Evolutionary conservation across 1,140 invertebrate genomes (phyloP), one percentile per base, ranked within the genome.

Genomic region (Venturia canescens): DNA sequence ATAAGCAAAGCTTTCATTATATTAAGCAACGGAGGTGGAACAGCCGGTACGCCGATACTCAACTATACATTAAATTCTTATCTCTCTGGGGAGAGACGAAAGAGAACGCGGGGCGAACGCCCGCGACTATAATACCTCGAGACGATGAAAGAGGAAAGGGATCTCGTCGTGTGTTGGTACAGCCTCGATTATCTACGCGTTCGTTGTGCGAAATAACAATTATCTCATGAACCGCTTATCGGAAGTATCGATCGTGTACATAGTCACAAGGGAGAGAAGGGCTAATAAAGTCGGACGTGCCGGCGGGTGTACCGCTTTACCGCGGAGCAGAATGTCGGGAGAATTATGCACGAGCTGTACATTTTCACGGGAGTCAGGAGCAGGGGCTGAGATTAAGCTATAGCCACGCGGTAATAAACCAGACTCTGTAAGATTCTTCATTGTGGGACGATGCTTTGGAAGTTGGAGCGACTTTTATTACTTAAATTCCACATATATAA

Each of bases 181-280:
- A 74, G 48, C 18, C 15, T 29, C 75, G 75, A 77, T 77, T 66
- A 77, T 77, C 75, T 57, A 63, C 75, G 75, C 31, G 57, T 66
- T 77, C 75, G 75, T 66, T 77, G 75, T 44, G 75, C 75, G 75
- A 77, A 66, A 77, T 77, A 77, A 77, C 75, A 77, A 77, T 77
- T 77, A 77, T 77, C 75, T 77, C 75, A 66, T 77, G 75, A 77
- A 77, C 57, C 53, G 57, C 57, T 77, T 77, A 77, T 77, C 57
- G 75, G 34, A 77, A 77, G 66, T 77, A 77, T 77, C 75, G 75
- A 77, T 66, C 75, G 71, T 18, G 29, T 44, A 16, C 21, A 26
- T 34, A 48, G 67, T 13, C 18, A 31, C 26, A 9, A 13, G 11
- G 18, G 26, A 34, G 29, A 69, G 27, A 48, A 34, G 23, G 71